phyloP scores from a whole-genome alignment of 1,140 invertebrate species.

The Drosophila ironensis region DNA sequence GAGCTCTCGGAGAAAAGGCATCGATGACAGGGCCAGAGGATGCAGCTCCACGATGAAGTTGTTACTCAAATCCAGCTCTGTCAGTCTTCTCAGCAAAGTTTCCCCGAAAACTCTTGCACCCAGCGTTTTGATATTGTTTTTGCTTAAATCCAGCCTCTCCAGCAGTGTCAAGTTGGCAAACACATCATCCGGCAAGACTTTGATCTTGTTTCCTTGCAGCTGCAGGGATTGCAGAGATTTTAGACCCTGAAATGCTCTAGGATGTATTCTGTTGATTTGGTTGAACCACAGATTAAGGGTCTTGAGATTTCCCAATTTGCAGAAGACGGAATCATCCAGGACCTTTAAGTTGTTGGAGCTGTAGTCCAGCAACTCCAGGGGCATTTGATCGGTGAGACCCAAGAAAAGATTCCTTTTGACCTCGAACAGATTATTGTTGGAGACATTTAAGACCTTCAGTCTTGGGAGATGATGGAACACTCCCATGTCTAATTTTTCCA shows the following conservation, averaged over 20 bases:
- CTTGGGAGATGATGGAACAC: conserved; percentile 50
- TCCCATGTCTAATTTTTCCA: conserved; percentile 47
- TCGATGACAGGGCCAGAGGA: conserved; percentile 46
- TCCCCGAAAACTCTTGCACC: conserved; percentile 46
- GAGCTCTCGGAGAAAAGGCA: conserved; percentile 59
- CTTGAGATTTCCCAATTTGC: conserved; percentile 23
- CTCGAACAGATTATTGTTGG: conserved; percentile 56
- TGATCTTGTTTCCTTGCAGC: conserved; percentile 62
- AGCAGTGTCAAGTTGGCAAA: conserved; percentile 54
- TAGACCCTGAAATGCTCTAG: conserved; percentile 44
- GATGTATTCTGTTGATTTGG: conserved; percentile 37
- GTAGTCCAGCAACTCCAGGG: conserved; percentile 55
- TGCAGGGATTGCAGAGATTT: conserved; percentile 40
- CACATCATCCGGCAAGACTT: conserved; percentile 26
- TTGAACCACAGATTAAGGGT: conserved; percentile 61
- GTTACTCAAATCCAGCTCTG: conserved; percentile 45
- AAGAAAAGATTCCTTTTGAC: conserved; percentile 42
- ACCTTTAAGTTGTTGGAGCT: conserved; percentile 63
- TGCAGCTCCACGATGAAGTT: conserved; percentile 58
- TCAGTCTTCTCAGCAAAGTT: conserved; percentile 26
- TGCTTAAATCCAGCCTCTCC: conserved; percentile 54
- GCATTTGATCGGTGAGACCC: conserved; percentile 4
- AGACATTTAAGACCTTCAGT: conserved; percentile 56
- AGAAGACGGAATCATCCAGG: conserved; percentile 43
- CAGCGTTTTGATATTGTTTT: conserved; percentile 48